Evolutionary conservation across 2,797 vertebrate genomes (phyloP), one percentile per base, ranked within the genome.

Genomic region (Tolypeutes matacus): DNA sequence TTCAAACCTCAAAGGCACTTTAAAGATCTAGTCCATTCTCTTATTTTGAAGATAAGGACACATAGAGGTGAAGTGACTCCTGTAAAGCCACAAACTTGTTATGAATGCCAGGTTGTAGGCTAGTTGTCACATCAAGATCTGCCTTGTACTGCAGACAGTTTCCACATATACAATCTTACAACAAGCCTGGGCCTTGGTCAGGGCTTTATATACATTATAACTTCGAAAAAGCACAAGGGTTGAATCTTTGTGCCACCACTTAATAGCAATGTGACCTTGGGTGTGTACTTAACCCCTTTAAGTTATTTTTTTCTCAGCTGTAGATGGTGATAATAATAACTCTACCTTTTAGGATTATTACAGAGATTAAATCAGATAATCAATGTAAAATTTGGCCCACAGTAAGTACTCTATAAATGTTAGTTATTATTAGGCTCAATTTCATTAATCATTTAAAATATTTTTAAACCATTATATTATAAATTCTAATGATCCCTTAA

Each of bases 401-500:
- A 76, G 15, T 53, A 82, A 13, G 17, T 72, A 42, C 18, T 84
- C 27, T 76, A 12, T 70, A 51, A 78, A 80, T 75, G 15, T 88
- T n/a, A 75, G 42, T 25, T 29, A 51, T 78, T 46, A 25, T 76
- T 36, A 46, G 25, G 31, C 65, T 92, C 29, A 53, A 27, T 86
- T 86, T 34, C 34, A 80, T 49, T 17, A 72, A 56, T 49, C 65
- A 89, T 46, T 90, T 69, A 84, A 86, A 53, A 42, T 82, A 46
- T 53, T 83, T 89, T 89, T 53, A 53, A 89, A 31, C 23, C n/a
- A 23, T 53, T 83, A 14, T 36, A n/a, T 83, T 86, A 31, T 64
- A 62, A 39, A 82, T 90, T 65, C 20, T 86, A 65, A 51, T 7
- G 78, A 46, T 81, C 27, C 49, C 49, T 51, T 51, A 11, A 51